These are phyloP conservation scores for Mustelus asterias DNA, from an alignment of 2,113 vertebrate species.

Conservation along the genomic window DNA sequence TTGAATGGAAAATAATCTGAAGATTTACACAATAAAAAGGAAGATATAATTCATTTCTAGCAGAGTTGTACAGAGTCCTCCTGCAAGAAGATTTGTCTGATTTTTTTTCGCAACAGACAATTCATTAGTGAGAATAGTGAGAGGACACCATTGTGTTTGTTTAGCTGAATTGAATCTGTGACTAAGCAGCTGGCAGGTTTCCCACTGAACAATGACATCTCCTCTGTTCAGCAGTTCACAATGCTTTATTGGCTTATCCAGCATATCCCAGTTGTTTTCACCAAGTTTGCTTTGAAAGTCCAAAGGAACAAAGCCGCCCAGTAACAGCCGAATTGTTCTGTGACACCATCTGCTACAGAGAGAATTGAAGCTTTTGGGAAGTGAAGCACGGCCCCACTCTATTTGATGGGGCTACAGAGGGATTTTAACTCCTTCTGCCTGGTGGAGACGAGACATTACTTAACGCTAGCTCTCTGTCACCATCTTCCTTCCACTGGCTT, in stretches of 20 bases:
- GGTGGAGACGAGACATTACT: neutral
- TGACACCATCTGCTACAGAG: neutral
- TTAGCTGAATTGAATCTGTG: neutral
- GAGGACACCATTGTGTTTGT: neutral
- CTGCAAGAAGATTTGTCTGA: neutral
- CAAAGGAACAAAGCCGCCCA: constrained; percentile 4
- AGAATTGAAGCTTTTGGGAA: neutral
- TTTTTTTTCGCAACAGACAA: neutral
- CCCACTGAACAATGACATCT: constrained; percentile 13
- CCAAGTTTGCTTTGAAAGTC: neutral
- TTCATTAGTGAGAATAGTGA: neutral
- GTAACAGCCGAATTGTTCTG: neutral
- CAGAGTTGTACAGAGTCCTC: neutral
- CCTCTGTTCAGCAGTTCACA: neutral
- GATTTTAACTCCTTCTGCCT: neutral
- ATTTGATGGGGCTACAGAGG: neutral
- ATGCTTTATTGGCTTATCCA: neutral
- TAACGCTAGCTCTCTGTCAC: neutral
- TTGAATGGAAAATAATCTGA: neutral
- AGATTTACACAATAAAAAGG: neutral
- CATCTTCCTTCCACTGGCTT: neutral
- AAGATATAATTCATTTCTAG: neutral
- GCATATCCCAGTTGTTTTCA: constrained; percentile 13
- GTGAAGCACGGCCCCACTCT: neutral
- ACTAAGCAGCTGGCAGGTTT: neutral